Conservation (phyloP, 2,113 vertebrate genomes). For the Lepus americanus region DNA sequence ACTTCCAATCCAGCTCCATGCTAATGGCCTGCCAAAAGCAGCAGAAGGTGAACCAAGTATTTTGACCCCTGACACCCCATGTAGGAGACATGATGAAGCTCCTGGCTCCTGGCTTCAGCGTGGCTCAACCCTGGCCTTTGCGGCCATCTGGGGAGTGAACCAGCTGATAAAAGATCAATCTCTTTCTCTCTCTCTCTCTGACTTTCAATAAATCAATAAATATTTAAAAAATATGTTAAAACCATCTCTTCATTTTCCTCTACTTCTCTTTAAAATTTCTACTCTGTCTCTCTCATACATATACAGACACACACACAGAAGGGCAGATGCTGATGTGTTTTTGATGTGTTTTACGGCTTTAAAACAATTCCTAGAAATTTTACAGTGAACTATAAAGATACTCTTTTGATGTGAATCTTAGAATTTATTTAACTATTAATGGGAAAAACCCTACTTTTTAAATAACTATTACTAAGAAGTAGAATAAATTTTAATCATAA, state of each 20-base stretch:
- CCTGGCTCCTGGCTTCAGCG: no score
- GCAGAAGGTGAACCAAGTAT: no score
- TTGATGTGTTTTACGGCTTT: neutral
- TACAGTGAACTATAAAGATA: neutral
- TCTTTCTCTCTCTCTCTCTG: neutral
- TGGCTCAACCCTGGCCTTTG: no score
- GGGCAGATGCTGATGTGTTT: neutral
- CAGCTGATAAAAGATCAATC: neutral
- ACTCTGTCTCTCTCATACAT: neutral
- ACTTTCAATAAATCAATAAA: no score
- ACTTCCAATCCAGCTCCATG: no score
- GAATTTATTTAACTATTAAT: conserved; percentile 18
- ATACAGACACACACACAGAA: neutral
- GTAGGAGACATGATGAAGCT: no score
- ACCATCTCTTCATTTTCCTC: no score
- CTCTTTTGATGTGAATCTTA: neutral
- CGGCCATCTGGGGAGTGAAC: no score
- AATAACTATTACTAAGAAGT: conserved; percentile 4
- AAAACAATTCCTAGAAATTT: neutral
- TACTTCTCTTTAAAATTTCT: fast-evolving
- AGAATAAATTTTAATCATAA: neutral
- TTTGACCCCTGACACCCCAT: no score
- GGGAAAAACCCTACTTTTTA: neutral
- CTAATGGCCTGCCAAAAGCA: no score
- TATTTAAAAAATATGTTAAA: no score